These are phyloP conservation scores for Anoplius nigerrimus DNA, from an alignment of 2,888 invertebrate species.

Conservation along the genomic window DNA sequence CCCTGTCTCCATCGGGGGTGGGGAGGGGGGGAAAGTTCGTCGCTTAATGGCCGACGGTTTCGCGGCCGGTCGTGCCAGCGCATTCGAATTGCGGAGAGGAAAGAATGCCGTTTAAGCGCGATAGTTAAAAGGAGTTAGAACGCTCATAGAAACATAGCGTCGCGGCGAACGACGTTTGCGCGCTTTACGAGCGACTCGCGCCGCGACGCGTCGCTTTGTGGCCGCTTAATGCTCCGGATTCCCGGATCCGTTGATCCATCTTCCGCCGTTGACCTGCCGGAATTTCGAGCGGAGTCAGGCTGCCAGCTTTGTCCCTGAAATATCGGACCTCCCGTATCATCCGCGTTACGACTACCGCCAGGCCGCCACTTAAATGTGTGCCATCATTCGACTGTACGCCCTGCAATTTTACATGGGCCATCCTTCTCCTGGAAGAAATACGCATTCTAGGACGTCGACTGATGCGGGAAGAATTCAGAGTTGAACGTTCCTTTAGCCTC, in stretches of 20 bases:
- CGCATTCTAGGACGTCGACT: no score
- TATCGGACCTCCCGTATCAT: no score
- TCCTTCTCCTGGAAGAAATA: no score
- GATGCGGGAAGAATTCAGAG: no score
- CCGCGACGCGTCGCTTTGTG: conserved; percentile 54
- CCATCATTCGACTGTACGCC: no score
- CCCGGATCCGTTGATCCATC: conserved; percentile 50
- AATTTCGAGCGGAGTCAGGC: conserved; percentile 39
- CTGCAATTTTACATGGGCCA: no score
- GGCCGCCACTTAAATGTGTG: no score
- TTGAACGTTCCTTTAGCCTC: no score
- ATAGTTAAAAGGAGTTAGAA: conserved; percentile 62
- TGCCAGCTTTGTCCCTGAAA: background rate
- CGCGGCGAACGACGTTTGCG: conserved; percentile 55
- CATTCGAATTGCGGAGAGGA: conserved; percentile 43
- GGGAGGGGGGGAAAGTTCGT: conserved; percentile 38
- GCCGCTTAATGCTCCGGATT: conserved; percentile 62
- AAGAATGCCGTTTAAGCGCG: conserved; percentile 60
- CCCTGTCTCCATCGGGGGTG: no score
- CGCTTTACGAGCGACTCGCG: conserved; percentile 64
- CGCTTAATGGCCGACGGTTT: conserved; percentile 51
- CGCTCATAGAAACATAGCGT: conserved; percentile 56
- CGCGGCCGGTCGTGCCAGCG: conserved; percentile 25
- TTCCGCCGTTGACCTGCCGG: conserved; percentile 32
- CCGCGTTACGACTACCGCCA: no score